Percentiles rank a stretch among this genome's conserved stretches.
Conservation (phyloP, 2,888 invertebrate genomes). For the Sicus ferrugineus region DNA sequence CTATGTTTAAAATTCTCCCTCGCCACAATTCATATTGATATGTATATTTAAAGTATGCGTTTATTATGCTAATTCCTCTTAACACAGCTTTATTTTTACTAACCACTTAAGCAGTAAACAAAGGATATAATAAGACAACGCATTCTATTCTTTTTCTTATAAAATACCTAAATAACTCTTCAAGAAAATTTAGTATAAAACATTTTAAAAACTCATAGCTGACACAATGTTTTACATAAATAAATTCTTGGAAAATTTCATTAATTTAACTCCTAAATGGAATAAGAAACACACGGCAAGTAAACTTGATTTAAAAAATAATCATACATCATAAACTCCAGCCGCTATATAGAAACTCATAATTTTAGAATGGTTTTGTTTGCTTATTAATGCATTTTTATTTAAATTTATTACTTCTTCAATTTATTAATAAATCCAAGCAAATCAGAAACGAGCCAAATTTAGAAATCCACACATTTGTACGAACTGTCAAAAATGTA, state of each 20-base stretch:
- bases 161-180: conserved; percentile 18
- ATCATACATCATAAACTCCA: no score
- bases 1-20: no score
- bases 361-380: conserved; percentile 49
- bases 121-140: conserved; percentile 4
- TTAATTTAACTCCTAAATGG: background rate
- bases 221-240: conserved; percentile 63
- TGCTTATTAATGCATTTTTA: conserved; percentile 44
- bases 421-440: conserved; percentile 27
- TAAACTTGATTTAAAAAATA: conserved; percentile 1
- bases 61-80: background rate
- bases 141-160: conserved; percentile 11
- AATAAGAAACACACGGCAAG: background rate
- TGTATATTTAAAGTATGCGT: no score
- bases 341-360: no score
- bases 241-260: conserved; percentile 28
- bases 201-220: conserved; percentile 60
- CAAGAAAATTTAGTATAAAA: conserved; percentile 33
- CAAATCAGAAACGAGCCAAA: conserved; percentile 7
- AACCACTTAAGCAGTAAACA: conserved; percentile 20
- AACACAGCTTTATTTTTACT: background rate
- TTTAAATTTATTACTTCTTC: conserved; percentile 29
- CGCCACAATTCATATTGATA: no score
- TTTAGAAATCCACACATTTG: conserved; percentile 23
- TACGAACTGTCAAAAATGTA: conserved; percentile 23